phyloP scores from a whole-genome alignment of 2,797 vertebrate genomes.

The Hyperoplus immaculatus region DNA sequence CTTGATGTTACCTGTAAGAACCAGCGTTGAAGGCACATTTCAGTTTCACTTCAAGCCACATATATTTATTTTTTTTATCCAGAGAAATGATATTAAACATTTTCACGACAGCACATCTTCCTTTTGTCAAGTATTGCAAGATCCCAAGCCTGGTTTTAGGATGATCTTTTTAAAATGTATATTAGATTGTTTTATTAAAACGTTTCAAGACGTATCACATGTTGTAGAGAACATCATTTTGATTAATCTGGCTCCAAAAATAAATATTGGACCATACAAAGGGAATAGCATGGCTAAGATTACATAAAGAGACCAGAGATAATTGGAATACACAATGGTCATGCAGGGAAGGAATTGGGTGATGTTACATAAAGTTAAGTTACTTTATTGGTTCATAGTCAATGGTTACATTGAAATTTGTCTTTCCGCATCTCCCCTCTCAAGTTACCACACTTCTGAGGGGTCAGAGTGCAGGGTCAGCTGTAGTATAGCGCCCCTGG shows the following conservation, averaged over 20 bases:
- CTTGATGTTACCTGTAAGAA: conserved; percentile 58
- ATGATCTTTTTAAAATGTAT: conserved; percentile 14
- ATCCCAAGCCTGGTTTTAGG: conserved; percentile 45
- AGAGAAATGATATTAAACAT: conserved; percentile 24
- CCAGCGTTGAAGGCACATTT: conserved; percentile 65
- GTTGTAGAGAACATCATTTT: conserved; percentile 55
- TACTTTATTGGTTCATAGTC: no score
- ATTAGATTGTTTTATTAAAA: background rate
- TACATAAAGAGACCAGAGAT: conserved; percentile 76
- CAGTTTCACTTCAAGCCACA: conserved; percentile 52
- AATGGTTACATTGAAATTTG: no score
- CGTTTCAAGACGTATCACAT: conserved; percentile 22
- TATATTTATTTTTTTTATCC: conserved; percentile 23
- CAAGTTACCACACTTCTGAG: no score
- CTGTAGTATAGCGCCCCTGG: no score
- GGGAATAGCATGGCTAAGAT: conserved; percentile 71
- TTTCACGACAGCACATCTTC: background rate
- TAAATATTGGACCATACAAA: conserved; percentile 76
- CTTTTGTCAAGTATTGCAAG: conserved; percentile 35
- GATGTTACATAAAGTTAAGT: conserved; percentile 47
- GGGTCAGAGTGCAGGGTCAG: no score
- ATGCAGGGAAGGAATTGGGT: conserved; percentile 74
- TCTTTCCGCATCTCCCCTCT: no score
- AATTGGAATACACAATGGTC: conserved; percentile 75
- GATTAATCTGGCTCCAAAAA: conserved; percentile 82